Base-by-base conservation (phyloP, 2,888 invertebrate species). In the Deilephila elpenor region DNA sequence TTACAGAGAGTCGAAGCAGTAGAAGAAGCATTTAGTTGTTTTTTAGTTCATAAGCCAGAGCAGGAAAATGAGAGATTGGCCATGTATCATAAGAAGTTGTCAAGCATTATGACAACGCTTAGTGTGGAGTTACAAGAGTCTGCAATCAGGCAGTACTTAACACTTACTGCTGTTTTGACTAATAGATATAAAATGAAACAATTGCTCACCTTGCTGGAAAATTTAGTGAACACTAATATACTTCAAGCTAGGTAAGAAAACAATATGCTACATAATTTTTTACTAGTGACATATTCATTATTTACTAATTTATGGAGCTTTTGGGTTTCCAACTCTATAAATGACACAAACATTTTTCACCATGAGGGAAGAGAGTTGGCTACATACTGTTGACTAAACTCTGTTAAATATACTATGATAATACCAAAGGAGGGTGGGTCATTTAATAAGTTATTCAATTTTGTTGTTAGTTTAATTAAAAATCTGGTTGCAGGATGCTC, bases 1-100 rank as follows among this genome's bases (percentile, higher is more conserved):
- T 92, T 93, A 19, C 82, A 97, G 97, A 96, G 96, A 88, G 97
- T 98, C 8, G 98, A 98, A 85, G 96, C 96, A 0, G 97, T 98
- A 53, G 98, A 98, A 86, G 98, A 98, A 89, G 98, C 98, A 0
- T 98, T 99, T 85, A 97, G 97, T 86, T 97, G 97, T 82, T 98
- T 97, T 82, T 95, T 98, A 75, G 97, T 98, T 1, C 97, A 98
- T 83, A 96, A 97, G 79, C 95, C 96, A 25, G 96, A 96, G 72
- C 95, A 95, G 74, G 97, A 98, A 86, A 95, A 93, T 78, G 96
- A 97, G 79, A 97, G 96, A 86, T 92, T 96, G 44, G 89, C 95
- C 59, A 91, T 94, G 84, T 97, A 97, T 91, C 96, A 97, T 80
- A 96, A 96, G 77, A 96, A 96, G 78, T 89, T 98, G 56, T 96